Evolutionary conservation across 2,888 invertebrate species (phyloP).

Genomic region (Fissipunctia ypsillon): DNA sequence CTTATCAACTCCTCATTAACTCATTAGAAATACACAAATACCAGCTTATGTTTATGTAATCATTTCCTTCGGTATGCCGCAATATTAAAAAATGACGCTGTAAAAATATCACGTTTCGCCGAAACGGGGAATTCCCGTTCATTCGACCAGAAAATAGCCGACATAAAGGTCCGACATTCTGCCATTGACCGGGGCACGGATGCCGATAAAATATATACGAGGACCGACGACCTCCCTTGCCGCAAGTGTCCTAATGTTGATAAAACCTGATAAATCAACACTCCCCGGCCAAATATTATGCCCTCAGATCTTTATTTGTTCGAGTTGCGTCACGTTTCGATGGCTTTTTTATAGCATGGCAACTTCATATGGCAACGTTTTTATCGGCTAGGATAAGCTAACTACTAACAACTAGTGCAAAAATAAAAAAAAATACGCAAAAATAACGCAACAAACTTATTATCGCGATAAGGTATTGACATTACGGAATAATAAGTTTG

Average conservation of each 20-base stretch:
- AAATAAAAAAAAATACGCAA: too few species aligned
- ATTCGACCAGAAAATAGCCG: slow-evolving; percentile 88
- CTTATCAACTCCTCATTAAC: slow-evolving; percentile 36
- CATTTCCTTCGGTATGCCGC: slow-evolving; percentile 52
- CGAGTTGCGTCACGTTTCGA: slow-evolving; percentile 32
- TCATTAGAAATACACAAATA: slow-evolving; percentile 30
- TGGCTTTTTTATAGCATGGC: slow-evolving; percentile 23
- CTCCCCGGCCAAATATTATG: slow-evolving; percentile 47
- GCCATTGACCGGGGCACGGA: slow-evolving; percentile 80
- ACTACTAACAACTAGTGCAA: too few species aligned
- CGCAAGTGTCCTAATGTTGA: slow-evolving; percentile 74
- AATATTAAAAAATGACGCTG: slow-evolving; percentile 79
- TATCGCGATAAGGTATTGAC: too few species aligned
- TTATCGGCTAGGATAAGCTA: too few species aligned
- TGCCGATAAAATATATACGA: slow-evolving; percentile 82
- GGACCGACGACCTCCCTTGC: slow-evolving; percentile 66
- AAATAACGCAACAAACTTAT: too few species aligned
- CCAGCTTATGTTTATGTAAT: slow-evolving; percentile 40
- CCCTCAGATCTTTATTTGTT: slow-evolving; percentile 52
- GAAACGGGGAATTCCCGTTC: slow-evolving; percentile 85
- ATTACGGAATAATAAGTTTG: too few species aligned
- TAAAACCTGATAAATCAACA: slow-evolving; percentile 67
- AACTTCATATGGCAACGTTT: too few species aligned
- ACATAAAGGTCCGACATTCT: slow-evolving; percentile 87
- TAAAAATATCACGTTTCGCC: slow-evolving; percentile 84